phyloP scores from a whole-genome alignment of 2,888 invertebrate species.

The Corythucha ciliata region DNA sequence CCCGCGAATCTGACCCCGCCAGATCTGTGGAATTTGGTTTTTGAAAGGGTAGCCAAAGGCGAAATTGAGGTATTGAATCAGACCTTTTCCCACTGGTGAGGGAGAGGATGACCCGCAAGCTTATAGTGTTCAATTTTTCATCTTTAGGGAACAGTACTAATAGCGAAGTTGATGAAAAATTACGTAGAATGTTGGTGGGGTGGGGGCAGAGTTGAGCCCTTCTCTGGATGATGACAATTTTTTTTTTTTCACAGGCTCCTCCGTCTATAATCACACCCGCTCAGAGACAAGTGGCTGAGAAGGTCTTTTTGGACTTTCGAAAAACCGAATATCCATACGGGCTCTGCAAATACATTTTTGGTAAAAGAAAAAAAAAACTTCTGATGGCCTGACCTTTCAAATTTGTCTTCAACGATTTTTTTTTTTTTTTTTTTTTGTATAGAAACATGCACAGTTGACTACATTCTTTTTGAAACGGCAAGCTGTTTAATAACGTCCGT shows the following conservation, averaged over 20 bases:
- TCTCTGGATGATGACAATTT: slow-evolving; percentile 22
- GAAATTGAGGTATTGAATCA: no score
- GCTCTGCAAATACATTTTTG: slow-evolving; percentile 66
- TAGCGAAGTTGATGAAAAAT: background rate
- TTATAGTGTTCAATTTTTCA: no score
- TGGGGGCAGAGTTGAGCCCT: background rate
- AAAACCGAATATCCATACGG: slow-evolving; percentile 73
- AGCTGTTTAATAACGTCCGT: slow-evolving; percentile 70
- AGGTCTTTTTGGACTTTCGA: slow-evolving; percentile 68
- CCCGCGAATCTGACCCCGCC: no score
- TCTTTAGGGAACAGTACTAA: no score
- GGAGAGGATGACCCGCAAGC: no score
- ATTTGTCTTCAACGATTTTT: background rate
- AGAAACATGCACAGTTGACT: slow-evolving; percentile 61
- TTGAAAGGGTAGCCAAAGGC: no score
- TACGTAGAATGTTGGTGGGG: background rate
- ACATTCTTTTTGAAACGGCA: slow-evolving; percentile 80
- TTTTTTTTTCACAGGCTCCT: slow-evolving; percentile 62
- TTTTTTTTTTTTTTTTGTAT: slow-evolving; percentile 24
- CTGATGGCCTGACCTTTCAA: background rate
- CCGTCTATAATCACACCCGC: slow-evolving; percentile 65
- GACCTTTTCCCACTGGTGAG: no score
- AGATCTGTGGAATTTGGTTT: no score
- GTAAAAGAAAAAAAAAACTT: slow-evolving; percentile 38
- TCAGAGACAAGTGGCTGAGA: slow-evolving; percentile 73